These are phyloP conservation scores for Seriola aureovittata DNA, from an alignment of 2,113 vertebrate genomes.

Conservation along the genomic window DNA sequence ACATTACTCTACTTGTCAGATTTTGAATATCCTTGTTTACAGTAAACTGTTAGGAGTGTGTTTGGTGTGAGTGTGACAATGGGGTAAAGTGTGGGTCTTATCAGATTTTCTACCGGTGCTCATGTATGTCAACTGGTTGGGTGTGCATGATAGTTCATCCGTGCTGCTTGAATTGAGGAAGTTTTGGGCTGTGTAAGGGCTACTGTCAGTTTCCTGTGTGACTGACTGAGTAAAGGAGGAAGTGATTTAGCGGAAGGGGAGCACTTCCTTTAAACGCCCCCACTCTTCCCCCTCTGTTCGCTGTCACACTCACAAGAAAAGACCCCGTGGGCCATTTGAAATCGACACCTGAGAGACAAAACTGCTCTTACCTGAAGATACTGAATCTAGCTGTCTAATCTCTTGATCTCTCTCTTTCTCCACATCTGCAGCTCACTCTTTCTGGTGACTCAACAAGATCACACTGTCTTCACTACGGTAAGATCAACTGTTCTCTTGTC, in stretches of 20 bases:
- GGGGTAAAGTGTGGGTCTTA: not conserved
- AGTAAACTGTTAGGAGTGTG: not conserved
- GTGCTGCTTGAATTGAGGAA: conserved; percentile 76
- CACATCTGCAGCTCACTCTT: conserved; percentile 23
- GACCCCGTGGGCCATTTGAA: conserved; percentile 3
- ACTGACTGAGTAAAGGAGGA: conserved; percentile 75
- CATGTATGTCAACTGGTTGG: not conserved
- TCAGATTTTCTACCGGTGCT: not conserved
- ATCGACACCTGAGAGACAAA: not conserved
- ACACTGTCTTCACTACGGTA: conserved; percentile 50
- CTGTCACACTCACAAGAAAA: conserved; percentile 33
- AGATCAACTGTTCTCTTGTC: conserved; percentile 2
- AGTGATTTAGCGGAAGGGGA: conserved; percentile 76
- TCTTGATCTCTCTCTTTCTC: not conserved
- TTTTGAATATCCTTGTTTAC: conserved; percentile 33
- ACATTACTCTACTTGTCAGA: not conserved
- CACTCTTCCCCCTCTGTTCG: conserved; percentile 7
- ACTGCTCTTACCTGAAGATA: not conserved
- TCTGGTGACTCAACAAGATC: conserved; percentile 22
- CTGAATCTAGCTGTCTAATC: not conserved
- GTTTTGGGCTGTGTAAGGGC: conserved; percentile 51
- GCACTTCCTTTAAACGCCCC: conserved; percentile 68
- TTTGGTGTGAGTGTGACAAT: conserved; percentile 13
- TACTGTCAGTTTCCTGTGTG: conserved; percentile 75
- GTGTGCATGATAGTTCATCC: conserved; percentile 6